Evolutionary conservation across 2,113 vertebrate species (phyloP).

Genomic region (Protobothrops flavoviridis): DNA sequence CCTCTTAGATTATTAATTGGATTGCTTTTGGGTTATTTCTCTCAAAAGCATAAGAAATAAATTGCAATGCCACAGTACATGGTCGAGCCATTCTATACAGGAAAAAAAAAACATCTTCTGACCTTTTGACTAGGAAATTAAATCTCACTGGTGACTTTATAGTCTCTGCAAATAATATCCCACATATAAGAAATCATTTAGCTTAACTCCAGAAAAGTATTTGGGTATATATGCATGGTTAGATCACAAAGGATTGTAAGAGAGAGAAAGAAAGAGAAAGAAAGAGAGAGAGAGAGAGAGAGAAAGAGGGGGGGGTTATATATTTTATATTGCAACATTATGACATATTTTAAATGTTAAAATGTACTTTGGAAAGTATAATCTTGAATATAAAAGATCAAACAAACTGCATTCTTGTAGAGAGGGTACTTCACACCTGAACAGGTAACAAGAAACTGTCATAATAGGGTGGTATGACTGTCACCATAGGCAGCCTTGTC

Average conservation of each 20-base stretch:
- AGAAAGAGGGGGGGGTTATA: not conserved
- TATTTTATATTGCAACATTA: not conserved
- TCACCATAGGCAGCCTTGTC: not conserved
- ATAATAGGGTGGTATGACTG: not conserved
- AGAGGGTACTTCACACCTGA: not conserved
- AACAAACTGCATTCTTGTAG: not conserved
- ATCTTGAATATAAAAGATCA: not conserved
- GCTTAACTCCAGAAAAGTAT: not conserved
- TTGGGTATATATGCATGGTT: not conserved
- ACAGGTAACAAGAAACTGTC: not conserved
- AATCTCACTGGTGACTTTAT: slow-evolving; percentile 2
- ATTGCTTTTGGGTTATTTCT: not conserved
- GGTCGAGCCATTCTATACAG: not conserved
- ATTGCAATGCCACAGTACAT: not conserved
- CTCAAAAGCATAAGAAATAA: not conserved
- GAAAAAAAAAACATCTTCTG: not conserved
- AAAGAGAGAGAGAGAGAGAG: not conserved
- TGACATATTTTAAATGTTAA: not conserved
- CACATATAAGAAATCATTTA: not conserved
- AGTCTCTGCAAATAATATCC: not conserved
- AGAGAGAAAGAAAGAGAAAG: not conserved
- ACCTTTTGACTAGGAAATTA: not conserved
- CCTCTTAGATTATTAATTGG: not conserved
- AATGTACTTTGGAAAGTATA: not conserved
- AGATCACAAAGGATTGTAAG: not conserved